Percentiles rank a stretch among this genome's conserved stretches.
Evolutionary conservation across 2,797 vertebrate species (phyloP).

Genomic region (Nyctalus aviator): DNA sequence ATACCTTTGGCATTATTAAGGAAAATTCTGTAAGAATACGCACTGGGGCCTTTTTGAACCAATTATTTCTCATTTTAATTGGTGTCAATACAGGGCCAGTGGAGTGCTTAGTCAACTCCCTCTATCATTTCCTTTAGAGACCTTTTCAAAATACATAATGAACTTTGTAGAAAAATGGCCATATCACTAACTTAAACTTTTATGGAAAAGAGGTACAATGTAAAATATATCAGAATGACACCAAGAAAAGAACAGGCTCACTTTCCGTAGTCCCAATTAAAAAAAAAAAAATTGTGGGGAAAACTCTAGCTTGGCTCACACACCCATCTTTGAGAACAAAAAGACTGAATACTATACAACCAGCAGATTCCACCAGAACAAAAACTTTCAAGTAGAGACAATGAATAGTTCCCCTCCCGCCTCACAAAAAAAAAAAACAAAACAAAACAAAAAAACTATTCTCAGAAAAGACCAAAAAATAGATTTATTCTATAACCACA

Average conservation of each 20-base stretch:
- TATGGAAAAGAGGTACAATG: neutral
- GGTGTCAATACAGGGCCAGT: neutral
- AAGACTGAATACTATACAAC: neutral
- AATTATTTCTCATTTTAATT: neutral
- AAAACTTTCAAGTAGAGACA: neutral
- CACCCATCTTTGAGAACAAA: neutral
- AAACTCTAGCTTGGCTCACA: neutral
- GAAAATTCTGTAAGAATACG: neutral
- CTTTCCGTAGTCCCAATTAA: neutral
- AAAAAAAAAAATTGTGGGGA: neutral
- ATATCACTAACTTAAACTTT: neutral
- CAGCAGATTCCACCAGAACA: neutral
- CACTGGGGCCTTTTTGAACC: neutral
- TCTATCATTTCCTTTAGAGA: neutral
- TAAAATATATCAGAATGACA: neutral
- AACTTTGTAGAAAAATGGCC: constrained; percentile 7
- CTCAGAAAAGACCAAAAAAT: constrained; percentile 42
- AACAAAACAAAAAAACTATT: too few relatives aligned
- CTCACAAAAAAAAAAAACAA: neutral
- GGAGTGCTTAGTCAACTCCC: neutral
- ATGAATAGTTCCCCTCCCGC: neutral
- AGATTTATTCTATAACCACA: neutral
- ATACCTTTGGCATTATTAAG: neutral
- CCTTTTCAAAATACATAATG: neutral
- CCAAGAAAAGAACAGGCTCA: neutral